These are phyloP conservation scores for Melangyna quadrimaculata DNA, from an alignment of 2,888 invertebrate genomes.

Conservation along the genomic window DNA sequence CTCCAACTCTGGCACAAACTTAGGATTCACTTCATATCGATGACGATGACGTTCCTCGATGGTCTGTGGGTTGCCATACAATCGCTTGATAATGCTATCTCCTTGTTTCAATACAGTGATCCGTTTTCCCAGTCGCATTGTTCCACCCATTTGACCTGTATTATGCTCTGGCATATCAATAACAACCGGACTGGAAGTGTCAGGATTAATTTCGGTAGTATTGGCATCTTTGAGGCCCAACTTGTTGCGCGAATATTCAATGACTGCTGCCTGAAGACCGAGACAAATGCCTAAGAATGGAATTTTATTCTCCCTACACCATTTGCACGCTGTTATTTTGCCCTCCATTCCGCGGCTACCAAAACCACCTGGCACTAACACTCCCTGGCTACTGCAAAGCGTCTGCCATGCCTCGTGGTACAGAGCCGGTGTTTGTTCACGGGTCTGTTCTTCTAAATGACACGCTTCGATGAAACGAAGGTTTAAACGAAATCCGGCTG, in stretches of 20 bases:
- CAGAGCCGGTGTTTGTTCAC: constrained; percentile 88
- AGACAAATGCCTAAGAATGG: constrained; percentile 98
- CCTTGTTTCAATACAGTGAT: constrained; percentile 88
- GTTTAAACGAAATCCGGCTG: constrained; percentile 91
- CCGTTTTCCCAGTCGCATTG: constrained; percentile 98
- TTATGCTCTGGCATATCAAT: constrained; percentile 99
- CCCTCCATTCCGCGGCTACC: constrained; percentile 98
- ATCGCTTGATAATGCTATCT: constrained; percentile 84
- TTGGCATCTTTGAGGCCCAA: constrained; percentile 89
- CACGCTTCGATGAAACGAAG: constrained; percentile 96
- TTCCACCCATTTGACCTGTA: constrained; percentile 95
- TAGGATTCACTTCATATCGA: constrained; percentile 98
- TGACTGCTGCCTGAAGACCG: constrained; percentile 98
- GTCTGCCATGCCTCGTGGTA: constrained; percentile 97
- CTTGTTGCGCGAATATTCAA: constrained; percentile 96
- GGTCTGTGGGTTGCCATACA: constrained; percentile 89
- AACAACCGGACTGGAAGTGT: constrained; percentile 89
- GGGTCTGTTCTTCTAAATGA: constrained; percentile 89
- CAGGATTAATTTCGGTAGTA: constrained; percentile 91
- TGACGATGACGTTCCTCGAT: constrained; percentile 98
- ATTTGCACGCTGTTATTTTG: constrained; percentile 95
- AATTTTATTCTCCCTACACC: constrained; percentile 94
- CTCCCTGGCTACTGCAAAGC: constrained; percentile 93
- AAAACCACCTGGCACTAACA: constrained; percentile 98
- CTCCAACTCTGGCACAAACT: constrained; percentile 89